phyloP scores from a whole-genome alignment of 2,888 invertebrate genomes.

The Hydraecia micacea region DNA sequence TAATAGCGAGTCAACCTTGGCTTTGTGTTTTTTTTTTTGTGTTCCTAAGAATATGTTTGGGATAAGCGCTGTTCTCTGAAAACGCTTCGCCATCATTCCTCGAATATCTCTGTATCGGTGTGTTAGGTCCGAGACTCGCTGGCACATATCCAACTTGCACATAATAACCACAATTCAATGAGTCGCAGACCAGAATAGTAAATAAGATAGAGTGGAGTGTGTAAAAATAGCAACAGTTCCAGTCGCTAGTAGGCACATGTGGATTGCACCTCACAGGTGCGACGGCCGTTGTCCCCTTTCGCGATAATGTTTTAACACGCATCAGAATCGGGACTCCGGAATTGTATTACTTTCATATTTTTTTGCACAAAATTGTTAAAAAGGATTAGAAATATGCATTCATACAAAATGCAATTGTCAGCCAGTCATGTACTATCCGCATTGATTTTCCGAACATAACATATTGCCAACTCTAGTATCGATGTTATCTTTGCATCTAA shows the following conservation, averaged over 20 bases:
- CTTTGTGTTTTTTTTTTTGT: constrained; percentile 73
- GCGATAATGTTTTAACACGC: constrained; percentile 60
- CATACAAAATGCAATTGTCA: constrained; percentile 23
- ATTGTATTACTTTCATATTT: constrained; percentile 5
- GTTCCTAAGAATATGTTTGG: constrained; percentile 68
- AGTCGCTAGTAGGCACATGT: constrained; percentile 85
- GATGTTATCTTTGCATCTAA: constrained; percentile 80
- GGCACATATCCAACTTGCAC: constrained; percentile 89
- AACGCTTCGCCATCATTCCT: constrained; percentile 84
- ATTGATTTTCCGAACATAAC: constrained; percentile 56
- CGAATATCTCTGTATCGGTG: constrained; percentile 87
- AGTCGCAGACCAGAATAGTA: constrained; percentile 90
- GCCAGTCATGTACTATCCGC: constrained; percentile 17
- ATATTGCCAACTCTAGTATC: constrained; percentile 71
- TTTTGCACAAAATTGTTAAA: not conserved
- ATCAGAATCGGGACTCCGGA: constrained; percentile 10
- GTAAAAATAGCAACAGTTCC: constrained; percentile 89
- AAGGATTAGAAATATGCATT: not conserved
- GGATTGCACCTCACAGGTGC: constrained; percentile 89
- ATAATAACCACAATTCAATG: constrained; percentile 91
- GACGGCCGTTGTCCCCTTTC: constrained; percentile 84
- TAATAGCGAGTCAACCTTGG: constrained; percentile 75
- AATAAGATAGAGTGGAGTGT: constrained; percentile 89
- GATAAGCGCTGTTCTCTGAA: constrained; percentile 78
- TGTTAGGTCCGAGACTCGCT: constrained; percentile 84